Evolutionary conservation across 2,888 invertebrate genomes (phyloP), one percentile per base, ranked within the genome.

Genomic region (Pherbina coryleti): DNA sequence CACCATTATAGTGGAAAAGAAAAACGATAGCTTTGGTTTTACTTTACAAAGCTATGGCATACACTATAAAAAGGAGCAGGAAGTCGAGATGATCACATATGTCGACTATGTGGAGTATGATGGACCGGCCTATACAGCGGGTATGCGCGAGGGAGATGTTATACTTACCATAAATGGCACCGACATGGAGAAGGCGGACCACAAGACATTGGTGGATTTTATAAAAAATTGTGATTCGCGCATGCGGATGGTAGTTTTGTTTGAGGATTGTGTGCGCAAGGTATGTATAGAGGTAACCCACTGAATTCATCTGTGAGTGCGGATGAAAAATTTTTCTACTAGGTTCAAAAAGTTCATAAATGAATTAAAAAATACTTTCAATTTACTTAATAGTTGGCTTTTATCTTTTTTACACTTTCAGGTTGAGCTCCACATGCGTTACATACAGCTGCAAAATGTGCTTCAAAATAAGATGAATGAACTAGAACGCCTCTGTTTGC

Each of bases 11-110:
- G 94, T 97, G 5, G 97, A 97, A 89, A 96, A 96, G 90, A 95
- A 94, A 87, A 95, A 95, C 88, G 95, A 95, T 64, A 95, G 95
- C 44, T 98, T 96, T 89, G 98, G 98, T 17, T 98, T 98, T 90
- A 98, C 98, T 0, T 91, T 98, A 55, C 98, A 98, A 93, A 98
- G 98, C 85, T 98, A 98, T 88, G 98, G 98, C 51, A 98, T 98
- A 79, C 97, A 98, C 88, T 97, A 98, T 89, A 97, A 97, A 88
- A 94, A 95, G 91, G 97, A 96, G 85, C 95, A 96, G 88, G 97
- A 97, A 89, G 95, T 98, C 79, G 98, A 99, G 90, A 95, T 98
- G 91, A 96, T 98, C 78, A 98, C 98, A 0, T 99, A 98, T 88
- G 98, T 98, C 66, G 98, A 99, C 88, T 97, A 97, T 88, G 97